phyloP scores from a whole-genome alignment of 1,140 invertebrate species.

The Drosophila setifemur region DNA sequence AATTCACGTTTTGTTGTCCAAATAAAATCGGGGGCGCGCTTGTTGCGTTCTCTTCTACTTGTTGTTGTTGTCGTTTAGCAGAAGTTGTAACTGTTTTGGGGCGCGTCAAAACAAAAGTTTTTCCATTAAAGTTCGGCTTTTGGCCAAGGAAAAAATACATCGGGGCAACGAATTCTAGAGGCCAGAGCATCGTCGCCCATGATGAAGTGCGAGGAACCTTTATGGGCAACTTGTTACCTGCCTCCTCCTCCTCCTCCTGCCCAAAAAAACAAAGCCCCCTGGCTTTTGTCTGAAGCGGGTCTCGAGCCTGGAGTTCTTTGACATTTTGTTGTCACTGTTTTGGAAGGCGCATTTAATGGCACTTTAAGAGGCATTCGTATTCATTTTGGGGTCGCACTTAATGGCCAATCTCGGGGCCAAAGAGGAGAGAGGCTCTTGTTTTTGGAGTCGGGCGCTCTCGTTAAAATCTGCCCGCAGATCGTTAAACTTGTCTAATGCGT shows the following conservation, averaged over 20 bases:
- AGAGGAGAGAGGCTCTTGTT: no score
- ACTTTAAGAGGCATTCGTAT: conserved; percentile 61
- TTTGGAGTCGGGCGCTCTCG: conserved; percentile 19
- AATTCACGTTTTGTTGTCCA: conserved; percentile 63
- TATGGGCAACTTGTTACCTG: conserved; percentile 76
- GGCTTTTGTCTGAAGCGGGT: conserved; percentile 32
- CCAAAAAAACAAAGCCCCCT: no score
- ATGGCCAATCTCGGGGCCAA: conserved; percentile 37
- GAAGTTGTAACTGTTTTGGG: conserved; percentile 21
- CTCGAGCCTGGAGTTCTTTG: conserved; percentile 40
- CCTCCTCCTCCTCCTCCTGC: conserved; percentile 11
- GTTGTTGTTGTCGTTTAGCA: background rate
- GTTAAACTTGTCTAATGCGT: conserved; percentile 45
- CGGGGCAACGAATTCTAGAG: conserved; percentile 7
- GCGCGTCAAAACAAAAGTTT: conserved; percentile 77
- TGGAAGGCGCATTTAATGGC: conserved; percentile 53
- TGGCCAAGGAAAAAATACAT: conserved; percentile 22
- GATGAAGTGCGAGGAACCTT: conserved; percentile 54
- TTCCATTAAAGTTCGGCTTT: conserved; percentile 75
- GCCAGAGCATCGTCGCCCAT: background rate
- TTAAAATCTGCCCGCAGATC: conserved; percentile 43
- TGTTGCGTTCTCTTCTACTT: conserved; percentile 47
- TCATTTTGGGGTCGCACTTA: conserved; percentile 51
- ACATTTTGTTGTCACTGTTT: conserved; percentile 57
- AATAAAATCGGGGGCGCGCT: conserved; percentile 48